A percentile compares a stretch with the other conserved stretches of the same genome.
Evolutionary conservation across 2,113 vertebrate genomes (phyloP).

Genomic region (Oceanodroma tethys): DNA sequence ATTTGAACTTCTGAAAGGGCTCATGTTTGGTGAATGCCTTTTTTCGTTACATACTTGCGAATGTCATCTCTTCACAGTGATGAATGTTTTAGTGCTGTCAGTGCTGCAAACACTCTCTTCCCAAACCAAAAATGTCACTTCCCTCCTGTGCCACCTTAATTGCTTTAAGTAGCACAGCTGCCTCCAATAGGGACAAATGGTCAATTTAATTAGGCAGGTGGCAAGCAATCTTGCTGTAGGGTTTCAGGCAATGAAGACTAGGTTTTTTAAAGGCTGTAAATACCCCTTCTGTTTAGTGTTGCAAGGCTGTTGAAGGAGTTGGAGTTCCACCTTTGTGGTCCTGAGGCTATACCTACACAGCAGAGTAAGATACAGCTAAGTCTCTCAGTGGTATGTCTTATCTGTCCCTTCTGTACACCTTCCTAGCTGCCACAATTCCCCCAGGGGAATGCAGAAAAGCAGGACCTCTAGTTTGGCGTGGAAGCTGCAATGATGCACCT

Average conservation of each 20-base stretch:
- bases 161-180: slow-evolving; percentile 4
- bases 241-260: background rate
- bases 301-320: background rate
- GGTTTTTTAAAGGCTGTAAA: background rate
- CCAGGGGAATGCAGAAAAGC: background rate
- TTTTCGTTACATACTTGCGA: background rate
- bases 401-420: background rate
- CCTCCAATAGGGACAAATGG: slow-evolving; percentile 8
- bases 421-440: background rate
- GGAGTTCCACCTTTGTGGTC: background rate
- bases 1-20: background rate
- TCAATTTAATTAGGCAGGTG: slow-evolving; percentile 29
- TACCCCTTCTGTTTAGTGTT: background rate
- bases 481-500: background rate
- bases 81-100: background rate
- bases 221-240: background rate
- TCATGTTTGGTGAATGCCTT: background rate
- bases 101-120: background rate
- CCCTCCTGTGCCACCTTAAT: background rate
- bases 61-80: background rate
- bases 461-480: background rate
- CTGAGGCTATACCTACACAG: background rate
- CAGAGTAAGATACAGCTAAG: background rate
- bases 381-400: background rate
- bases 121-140: background rate